Base-by-base conservation (phyloP, 2,113 vertebrate genomes). In the Antechinus stuartii region DNA sequence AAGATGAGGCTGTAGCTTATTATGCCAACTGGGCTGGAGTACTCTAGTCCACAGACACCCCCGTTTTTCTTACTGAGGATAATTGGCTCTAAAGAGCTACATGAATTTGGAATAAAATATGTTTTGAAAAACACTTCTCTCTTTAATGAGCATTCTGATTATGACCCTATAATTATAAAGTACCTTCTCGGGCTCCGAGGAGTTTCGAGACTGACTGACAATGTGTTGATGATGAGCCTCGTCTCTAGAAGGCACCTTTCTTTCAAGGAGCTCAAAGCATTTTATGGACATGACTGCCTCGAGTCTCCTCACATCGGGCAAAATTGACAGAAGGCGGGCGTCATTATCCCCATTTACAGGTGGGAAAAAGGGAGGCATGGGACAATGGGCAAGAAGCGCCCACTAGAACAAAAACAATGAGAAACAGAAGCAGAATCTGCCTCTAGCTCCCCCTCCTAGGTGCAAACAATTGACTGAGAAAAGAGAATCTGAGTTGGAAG, bases 111-210 rank as follows among this genome's bases (percentile, higher is more conserved):
- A 19, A 90, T 47, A 89, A 52, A 89, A 46, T 46, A 19, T 92
- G 22, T 49, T 94, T 96, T 92, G 93, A 93, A 94, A 92, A 92
- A 47, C 2, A 35, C 68, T 90, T 95, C 54, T 89, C n/a, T 6
- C 52, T 56, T 96, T 53, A 57, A 47, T 46, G 91, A n/a, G 16
- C 22, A 4, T 91, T 76, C 56, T 5, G n/a, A 25, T 54, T 52
- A 95, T 90, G 35, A 91, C 89, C 84, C 90, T 95, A 1, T 96
- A 90, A 94, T 96, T 96, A 95, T 1, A 53, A 46, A 90, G 30
- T 8, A 1, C 52, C 52, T 61, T 55, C 22, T 1, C 11, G 24
- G 47, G 25, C 35, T 47, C 46, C 10, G 26, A 90, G 49, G 47
- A 90, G 47, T 50, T 90, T 47, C 25, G 1, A 90, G 46, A 84